phyloP scores from a whole-genome alignment of 2,113 vertebrate genomes.

The Pheucticus melanocephalus region DNA sequence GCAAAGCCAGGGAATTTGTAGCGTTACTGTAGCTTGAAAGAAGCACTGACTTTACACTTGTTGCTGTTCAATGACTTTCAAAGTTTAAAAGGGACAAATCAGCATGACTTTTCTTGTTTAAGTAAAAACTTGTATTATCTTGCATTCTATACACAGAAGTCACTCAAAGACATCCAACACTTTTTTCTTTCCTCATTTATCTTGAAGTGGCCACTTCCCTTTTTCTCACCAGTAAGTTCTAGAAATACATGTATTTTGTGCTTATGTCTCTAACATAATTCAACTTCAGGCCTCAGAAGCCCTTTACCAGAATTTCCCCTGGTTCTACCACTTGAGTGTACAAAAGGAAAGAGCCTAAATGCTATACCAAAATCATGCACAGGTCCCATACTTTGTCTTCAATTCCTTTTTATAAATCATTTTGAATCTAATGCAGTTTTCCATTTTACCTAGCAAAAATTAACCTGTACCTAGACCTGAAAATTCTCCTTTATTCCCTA shows the following conservation, averaged over 20 bases:
- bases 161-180: neutral
- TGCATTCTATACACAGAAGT: neutral
- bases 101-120: neutral
- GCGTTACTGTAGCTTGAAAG: neutral
- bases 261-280: neutral
- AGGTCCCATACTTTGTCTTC: neutral
- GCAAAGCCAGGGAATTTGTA: neutral
- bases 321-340: neutral
- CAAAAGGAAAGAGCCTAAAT: neutral
- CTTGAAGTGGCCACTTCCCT: neutral
- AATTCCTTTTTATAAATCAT: neutral
- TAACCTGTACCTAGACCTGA: neutral
- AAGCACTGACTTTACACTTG: neutral
- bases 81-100: neutral
- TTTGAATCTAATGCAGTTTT: neutral
- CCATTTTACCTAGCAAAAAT: neutral
- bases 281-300: neutral
- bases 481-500: neutral
- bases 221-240: neutral
- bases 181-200: neutral
- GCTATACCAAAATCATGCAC: neutral
- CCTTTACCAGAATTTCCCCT: neutral
- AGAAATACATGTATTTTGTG: neutral
- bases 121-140: neutral
- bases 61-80: neutral